Evolutionary conservation across 2,888 invertebrate genomes (phyloP), one percentile per base, ranked within the genome.

Genomic region (Habrosyne pyritoides): DNA sequence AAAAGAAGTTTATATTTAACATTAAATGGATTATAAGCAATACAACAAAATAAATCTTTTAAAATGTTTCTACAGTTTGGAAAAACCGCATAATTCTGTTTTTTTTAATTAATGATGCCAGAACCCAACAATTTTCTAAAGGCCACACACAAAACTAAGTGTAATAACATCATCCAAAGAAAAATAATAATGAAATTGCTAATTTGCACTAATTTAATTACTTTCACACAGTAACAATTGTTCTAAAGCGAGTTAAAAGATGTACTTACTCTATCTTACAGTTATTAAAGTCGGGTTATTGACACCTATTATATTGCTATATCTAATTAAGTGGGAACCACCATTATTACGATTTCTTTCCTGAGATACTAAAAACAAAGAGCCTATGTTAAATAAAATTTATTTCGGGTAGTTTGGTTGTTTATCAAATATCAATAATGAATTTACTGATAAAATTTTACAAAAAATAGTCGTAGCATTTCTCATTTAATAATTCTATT

Each of bases 211-310:
- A 51, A 56, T 60, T 62, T 56, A 64, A 63, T 58, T 61, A 59
- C 62, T 67, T 75, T 74, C 69, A 67, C 67, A 66, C 57, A 51
- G 53, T 58, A 67, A 68, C 65, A 67, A 66, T 69, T 61, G 59
- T 54, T 56, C 52, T 53, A 54, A 49, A 24, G 50, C 51, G 54
- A 42, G 49, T 52, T 61, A 55, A 57, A 52, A 30, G 57, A 53
- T 63, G 52, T 59, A 57, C 57, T 52, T n/a, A n/a, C n/a, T n/a
- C n/a, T n/a, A n/a, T n/a, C n/a, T 53, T 42, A 66, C 62, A 66
- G 63, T 60, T 53, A 64, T 64, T 72, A 62, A 53, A 50, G 56
- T 51, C 51, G 36, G 63, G 74, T 73, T 66, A 64, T 52, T 69
- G 67, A 66, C 73, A 18, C 52, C 28, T 57, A 53, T 51, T 52